Conservation (phyloP, 2,888 invertebrate genomes). For the Perizoma flavofasciatum region DNA sequence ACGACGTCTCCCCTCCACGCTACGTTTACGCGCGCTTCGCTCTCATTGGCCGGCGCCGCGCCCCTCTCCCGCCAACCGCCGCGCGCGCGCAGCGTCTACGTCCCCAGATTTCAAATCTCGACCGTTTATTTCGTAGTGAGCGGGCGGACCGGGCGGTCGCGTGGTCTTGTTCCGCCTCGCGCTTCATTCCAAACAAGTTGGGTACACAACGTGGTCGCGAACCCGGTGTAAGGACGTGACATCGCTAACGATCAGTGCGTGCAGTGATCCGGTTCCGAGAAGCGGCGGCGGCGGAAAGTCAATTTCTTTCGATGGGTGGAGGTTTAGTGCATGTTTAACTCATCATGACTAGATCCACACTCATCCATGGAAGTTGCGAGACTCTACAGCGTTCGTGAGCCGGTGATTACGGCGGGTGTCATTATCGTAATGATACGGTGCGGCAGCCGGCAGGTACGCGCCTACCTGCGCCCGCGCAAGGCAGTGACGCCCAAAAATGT, state of each 20-base stretch:
- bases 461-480: constrained; percentile 61
- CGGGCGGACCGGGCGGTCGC: constrained; percentile 66
- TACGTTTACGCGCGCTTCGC: constrained; percentile 67
- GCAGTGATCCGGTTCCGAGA: constrained; percentile 65
- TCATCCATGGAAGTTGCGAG: constrained; percentile 88
- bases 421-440: constrained; percentile 77
- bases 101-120: constrained; percentile 83
- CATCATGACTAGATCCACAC: constrained; percentile 92
- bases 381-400: constrained; percentile 67
- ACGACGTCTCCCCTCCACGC: constrained; percentile 63
- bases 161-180: constrained; percentile 49
- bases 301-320: constrained; percentile 89
- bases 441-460: constrained; percentile 60
- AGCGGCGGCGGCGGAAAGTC: constrained; percentile 63
- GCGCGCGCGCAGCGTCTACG: constrained; percentile 79
- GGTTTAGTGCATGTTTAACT: constrained; percentile 88
- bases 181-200: constrained; percentile 59
- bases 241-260: constrained; percentile 76
- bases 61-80: constrained; percentile 55
- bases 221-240: constrained; percentile 76
- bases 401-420: constrained; percentile 66
- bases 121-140: constrained; percentile 82
- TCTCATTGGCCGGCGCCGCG: constrained; percentile 59
- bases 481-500: constrained; percentile 63
- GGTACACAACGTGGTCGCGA: constrained; percentile 71